Evolutionary conservation across 2,888 invertebrate genomes (phyloP).

Genomic region (Apodemia hepburni): DNA sequence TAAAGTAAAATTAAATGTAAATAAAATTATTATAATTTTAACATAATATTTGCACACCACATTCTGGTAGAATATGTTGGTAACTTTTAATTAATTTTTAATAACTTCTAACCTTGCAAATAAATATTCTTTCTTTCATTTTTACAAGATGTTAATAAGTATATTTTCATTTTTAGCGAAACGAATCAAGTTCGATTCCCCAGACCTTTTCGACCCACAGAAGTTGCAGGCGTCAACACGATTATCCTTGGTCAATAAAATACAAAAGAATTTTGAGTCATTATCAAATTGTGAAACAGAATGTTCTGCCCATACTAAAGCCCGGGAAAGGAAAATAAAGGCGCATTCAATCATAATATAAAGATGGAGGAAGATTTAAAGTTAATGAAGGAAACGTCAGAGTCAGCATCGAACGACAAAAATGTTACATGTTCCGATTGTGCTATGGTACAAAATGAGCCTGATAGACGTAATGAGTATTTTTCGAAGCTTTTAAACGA

Average conservation of each 20-base stretch:
- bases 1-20: too few relatives aligned
- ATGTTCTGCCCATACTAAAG: neutral
- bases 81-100: too few relatives aligned
- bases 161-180: conserved; percentile 3
- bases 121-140: too few relatives aligned
- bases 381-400: neutral
- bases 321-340: neutral
- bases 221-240: neutral
- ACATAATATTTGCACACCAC: too few relatives aligned
- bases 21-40: too few relatives aligned
- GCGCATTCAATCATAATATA: conserved; percentile 1
- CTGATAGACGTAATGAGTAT: conserved; percentile 5
- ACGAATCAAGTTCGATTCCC: conserved; percentile 2
- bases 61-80: too few relatives aligned
- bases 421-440: conserved; percentile 7
- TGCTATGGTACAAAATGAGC: conserved; percentile 1
- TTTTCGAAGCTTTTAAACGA: conserved; percentile 5
- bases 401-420: conserved; percentile 1
- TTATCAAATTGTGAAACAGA: conserved; percentile 7
- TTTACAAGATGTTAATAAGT: neutral
- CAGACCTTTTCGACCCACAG: neutral
- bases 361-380: conserved; percentile 8
- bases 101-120: too few relatives aligned
- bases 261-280: conserved; percentile 6
- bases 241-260: neutral